Conservation (phyloP, 2,888 invertebrate genomes). For the Leptopilina syphax region DNA sequence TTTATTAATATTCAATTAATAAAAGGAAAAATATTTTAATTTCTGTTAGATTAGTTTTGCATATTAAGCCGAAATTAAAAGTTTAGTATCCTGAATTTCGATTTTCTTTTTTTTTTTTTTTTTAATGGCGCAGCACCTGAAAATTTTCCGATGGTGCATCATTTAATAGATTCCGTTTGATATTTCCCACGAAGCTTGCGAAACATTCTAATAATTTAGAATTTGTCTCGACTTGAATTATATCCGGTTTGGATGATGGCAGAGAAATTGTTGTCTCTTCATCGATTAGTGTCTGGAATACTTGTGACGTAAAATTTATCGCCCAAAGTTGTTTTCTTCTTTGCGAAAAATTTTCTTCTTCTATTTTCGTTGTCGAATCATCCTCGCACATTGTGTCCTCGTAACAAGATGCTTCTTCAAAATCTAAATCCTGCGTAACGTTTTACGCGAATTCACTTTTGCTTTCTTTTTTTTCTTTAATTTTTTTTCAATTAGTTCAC, state of each 20-base stretch:
- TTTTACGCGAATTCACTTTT: conserved; percentile 38
- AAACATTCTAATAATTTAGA: conserved; percentile 27
- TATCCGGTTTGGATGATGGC: conserved; percentile 48
- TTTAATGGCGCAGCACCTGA: conserved; percentile 10
- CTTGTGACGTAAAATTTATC: conserved; percentile 69
- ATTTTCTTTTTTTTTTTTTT: background rate
- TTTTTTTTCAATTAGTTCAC: background rate
- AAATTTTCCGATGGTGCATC: conserved; percentile 10
- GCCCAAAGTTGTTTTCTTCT: conserved; percentile 50
- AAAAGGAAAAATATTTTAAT: no score
- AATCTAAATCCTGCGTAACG: conserved; percentile 53
- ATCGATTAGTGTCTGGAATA: conserved; percentile 70
- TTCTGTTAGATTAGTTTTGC: no score
- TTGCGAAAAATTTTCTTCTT: conserved; percentile 11
- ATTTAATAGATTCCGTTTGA: conserved; percentile 28
- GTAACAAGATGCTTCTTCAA: conserved; percentile 29
- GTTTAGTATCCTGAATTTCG: conserved; percentile 3
- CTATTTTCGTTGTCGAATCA: conserved; percentile 1
- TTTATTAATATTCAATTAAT: background rate
- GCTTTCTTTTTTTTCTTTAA: background rate
- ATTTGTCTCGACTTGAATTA: conserved; percentile 5
- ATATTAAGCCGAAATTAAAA: background rate
- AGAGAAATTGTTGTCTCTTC: conserved; percentile 66
- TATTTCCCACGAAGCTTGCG: conserved; percentile 33
- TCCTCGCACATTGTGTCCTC: conserved; percentile 29